Conservation (phyloP, 2,888 invertebrate genomes). For the Nomada fabriciana region DNA sequence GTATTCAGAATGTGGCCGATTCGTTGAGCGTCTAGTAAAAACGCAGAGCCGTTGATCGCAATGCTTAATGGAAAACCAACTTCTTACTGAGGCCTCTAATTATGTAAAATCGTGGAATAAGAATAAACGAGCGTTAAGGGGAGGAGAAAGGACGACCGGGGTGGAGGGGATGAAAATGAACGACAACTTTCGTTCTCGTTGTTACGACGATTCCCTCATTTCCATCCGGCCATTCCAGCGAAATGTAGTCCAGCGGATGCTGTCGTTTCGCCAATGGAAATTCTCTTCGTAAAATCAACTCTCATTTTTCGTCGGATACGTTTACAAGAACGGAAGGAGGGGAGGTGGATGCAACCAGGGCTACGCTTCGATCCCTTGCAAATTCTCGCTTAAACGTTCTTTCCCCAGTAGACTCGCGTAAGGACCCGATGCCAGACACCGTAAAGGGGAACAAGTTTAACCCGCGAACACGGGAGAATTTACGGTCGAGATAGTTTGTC, state of each 20-base stretch:
- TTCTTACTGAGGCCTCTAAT: slow-evolving; percentile 45
- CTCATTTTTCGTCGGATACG: slow-evolving; percentile 7
- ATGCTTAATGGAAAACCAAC: slow-evolving; percentile 47
- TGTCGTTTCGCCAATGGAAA: slow-evolving; percentile 6
- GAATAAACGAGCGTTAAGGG: slow-evolving; percentile 35
- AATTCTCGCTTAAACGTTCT: slow-evolving; percentile 21
- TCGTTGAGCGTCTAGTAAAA: slow-evolving; percentile 12
- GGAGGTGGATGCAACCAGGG: neutral
- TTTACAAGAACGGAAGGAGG: neutral
- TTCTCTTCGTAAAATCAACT: neutral
- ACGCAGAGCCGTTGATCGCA: slow-evolving; percentile 39
- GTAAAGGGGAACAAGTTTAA: slow-evolving; percentile 20
- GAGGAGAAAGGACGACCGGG: too few relatives aligned
- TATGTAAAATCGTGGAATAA: slow-evolving; percentile 36
- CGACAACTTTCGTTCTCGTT: slow-evolving; percentile 14
- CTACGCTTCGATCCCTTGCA: neutral
- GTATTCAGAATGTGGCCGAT: slow-evolving; percentile 26
- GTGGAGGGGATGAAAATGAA: slow-evolving; percentile 24
- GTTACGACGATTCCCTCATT: slow-evolving; percentile 17
- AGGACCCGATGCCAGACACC: neutral
- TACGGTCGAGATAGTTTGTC: slow-evolving; percentile 25
- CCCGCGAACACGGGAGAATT: slow-evolving; percentile 5
- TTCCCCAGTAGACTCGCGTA: neutral
- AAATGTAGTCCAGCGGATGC: slow-evolving; percentile 4
- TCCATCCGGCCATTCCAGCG: neutral